Conservation (phyloP, 2,888 invertebrate species). For the Drosophila rellima region DNA sequence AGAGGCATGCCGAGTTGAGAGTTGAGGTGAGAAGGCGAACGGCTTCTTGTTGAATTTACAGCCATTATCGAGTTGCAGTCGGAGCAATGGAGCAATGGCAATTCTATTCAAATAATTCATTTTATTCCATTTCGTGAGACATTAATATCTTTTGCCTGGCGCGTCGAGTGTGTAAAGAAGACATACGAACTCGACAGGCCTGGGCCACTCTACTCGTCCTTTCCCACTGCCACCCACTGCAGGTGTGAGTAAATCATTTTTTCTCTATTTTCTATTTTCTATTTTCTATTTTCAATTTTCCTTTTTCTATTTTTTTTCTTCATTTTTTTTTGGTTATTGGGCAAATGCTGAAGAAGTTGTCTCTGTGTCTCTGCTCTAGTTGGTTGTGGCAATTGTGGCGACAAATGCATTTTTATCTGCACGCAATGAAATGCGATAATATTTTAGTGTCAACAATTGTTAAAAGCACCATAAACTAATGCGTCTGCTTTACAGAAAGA, state of each 20-base stretch:
- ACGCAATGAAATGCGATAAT: conserved; percentile 84
- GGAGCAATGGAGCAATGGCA: conserved; percentile 66
- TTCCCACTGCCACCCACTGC: conserved; percentile 35
- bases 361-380: conserved; percentile 29
- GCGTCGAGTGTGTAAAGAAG: conserved; percentile 75
- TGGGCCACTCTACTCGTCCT: not conserved
- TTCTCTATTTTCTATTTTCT: conserved; percentile 32
- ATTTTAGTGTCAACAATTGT: conserved; percentile 85
- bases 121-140: conserved; percentile 80
- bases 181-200: conserved; percentile 68
- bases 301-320: not conserved
- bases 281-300: conserved; percentile 5
- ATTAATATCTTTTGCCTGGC: conserved; percentile 77
- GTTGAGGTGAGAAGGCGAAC: conserved; percentile 17
- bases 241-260: conserved; percentile 82
- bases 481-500: conserved; percentile 44
- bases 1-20: not conserved
- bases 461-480: conserved; percentile 84
- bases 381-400: conserved; percentile 78
- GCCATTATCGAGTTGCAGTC: conserved; percentile 74
- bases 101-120: conserved; percentile 83
- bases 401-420: conserved; percentile 82
- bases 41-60: conserved; percentile 67
- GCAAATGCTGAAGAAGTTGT: conserved; percentile 7
- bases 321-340: conserved; percentile 20